Conservation (phyloP, 2,888 invertebrate species). For the Ellobium chinense region DNA sequence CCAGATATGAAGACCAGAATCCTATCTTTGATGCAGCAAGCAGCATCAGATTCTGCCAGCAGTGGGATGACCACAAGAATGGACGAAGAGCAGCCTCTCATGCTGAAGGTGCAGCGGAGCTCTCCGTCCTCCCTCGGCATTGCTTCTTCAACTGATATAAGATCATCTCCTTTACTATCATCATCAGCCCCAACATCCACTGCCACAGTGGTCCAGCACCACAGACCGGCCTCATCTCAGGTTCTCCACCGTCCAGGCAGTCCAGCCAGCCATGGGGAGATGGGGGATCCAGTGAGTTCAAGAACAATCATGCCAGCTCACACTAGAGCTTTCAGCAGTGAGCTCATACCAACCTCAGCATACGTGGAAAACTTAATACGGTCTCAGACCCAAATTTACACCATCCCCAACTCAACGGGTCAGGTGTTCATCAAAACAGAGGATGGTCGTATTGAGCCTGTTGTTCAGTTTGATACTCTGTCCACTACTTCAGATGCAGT, state of each 20-base stretch:
- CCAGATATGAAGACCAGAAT: constrained; percentile 40
- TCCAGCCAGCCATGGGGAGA: neutral
- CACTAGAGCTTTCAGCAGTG: constrained; percentile 9
- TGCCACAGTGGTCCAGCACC: neutral
- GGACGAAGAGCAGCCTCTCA: constrained; percentile 49
- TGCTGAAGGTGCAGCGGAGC: constrained; percentile 52
- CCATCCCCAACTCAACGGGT: constrained; percentile 30
- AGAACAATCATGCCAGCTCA: constrained; percentile 25
- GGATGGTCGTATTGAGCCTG: constrained; percentile 51
- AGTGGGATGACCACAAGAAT: neutral
- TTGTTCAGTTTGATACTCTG: constrained; percentile 30
- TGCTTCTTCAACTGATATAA: constrained; percentile 6
- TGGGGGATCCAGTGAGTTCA: neutral
- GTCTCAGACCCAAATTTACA: constrained; percentile 38
- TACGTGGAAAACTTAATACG: constrained; percentile 17
- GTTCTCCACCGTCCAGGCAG: neutral
- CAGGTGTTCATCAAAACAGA: constrained; percentile 55
- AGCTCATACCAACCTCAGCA: constrained; percentile 13
- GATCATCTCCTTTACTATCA: constrained; percentile 19
- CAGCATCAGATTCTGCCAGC: constrained; percentile 33
- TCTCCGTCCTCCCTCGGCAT: constrained; percentile 15
- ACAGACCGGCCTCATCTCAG: neutral
- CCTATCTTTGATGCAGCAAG: constrained; percentile 38
- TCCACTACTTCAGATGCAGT: constrained; percentile 49
- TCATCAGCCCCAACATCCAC: constrained; percentile 2